These are phyloP conservation scores for Tineola bisselliella DNA, from an alignment of 2,888 invertebrate genomes.

Conservation along the genomic window DNA sequence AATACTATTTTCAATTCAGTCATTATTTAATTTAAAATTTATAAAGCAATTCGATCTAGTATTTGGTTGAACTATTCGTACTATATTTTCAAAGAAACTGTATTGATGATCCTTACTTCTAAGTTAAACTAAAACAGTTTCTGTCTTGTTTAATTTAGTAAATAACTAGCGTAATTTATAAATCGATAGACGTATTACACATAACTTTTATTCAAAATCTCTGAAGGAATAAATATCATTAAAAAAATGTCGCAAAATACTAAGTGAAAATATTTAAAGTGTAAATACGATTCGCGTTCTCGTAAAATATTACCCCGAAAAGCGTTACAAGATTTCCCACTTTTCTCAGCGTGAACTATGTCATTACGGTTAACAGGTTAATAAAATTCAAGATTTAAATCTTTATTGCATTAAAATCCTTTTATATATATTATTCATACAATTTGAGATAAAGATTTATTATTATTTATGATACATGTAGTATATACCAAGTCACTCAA, in stretches of 20 bases:
- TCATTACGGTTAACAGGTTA: not conserved
- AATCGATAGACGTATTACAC: no score
- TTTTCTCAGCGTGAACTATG: not conserved
- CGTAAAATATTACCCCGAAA: not conserved
- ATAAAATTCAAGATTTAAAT: not conserved
- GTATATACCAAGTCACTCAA: no score
- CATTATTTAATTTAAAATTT: no score
- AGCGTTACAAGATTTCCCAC: not conserved
- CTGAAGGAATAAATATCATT: no score
- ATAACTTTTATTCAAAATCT: no score
- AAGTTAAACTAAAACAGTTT: not conserved
- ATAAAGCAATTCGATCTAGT: not conserved
- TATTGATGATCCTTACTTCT: constrained; percentile 12
- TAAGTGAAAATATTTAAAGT: no score
- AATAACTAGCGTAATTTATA: no score
- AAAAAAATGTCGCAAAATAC: no score
- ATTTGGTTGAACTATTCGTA: not conserved
- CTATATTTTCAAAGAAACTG: not conserved
- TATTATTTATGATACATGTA: not conserved
- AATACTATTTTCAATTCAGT: no score
- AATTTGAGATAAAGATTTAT: not conserved
- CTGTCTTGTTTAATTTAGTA: not conserved
- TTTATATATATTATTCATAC: not conserved
- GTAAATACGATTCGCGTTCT: not conserved
- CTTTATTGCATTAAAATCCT: not conserved